Evolutionary conservation across 2,113 vertebrate species (phyloP).

Genomic region (Aramus guarauna): DNA sequence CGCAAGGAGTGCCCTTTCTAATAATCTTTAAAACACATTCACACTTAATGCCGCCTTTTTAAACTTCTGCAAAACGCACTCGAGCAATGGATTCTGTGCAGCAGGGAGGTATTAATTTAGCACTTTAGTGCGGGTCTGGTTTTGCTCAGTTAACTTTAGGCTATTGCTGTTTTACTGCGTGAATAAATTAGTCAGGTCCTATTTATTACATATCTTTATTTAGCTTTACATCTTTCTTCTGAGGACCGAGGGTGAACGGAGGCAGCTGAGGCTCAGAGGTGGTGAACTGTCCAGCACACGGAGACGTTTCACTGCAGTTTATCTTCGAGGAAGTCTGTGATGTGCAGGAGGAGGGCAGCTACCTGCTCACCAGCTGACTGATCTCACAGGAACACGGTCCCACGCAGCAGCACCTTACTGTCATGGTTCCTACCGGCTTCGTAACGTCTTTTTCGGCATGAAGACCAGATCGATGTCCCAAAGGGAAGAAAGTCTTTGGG

Average conservation of each 20-base stretch:
- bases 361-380: not conserved
- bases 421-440: not conserved
- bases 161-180: slow-evolving; percentile 45
- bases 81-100: not conserved
- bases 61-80: not conserved
- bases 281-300: not conserved
- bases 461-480: not conserved
- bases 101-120: slow-evolving; percentile 47
- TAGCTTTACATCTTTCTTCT: not conserved
- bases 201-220: slow-evolving; percentile 49
- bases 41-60: not conserved
- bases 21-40: slow-evolving; percentile 9
- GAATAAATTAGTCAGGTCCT: slow-evolving; percentile 61
- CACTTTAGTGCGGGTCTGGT: not conserved
- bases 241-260: not conserved
- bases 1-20: not conserved
- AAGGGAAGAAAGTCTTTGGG: not conserved
- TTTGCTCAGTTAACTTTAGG: slow-evolving; percentile 62
- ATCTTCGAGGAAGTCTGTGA: not conserved
- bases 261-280: not conserved
- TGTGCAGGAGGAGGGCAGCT: not conserved
- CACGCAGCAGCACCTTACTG: not conserved
- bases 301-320: not conserved
- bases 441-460: not conserved
- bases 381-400: not conserved